Base-by-base conservation (phyloP, 2,888 invertebrate species). In the Plebejus argus region DNA sequence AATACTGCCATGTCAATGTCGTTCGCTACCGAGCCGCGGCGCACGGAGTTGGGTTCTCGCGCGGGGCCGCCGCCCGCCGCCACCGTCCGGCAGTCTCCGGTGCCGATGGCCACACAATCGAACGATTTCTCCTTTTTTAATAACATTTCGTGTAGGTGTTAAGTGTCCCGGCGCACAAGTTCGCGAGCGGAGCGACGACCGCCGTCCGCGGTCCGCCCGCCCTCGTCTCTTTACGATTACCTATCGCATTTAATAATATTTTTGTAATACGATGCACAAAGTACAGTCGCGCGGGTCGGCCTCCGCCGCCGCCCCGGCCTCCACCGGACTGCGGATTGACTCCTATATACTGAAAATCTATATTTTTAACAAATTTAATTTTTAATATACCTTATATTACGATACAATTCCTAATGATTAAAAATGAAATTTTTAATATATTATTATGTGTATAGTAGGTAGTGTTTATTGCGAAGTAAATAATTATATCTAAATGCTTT, bases 361-460 rank as follows among this genome's bases (percentile, higher is more conserved):
- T 93, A 93, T 93, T 93, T 93, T 92, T 93, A 93, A 91, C 91
- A 89, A 90, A 90, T 90, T 91, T 92, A 89, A 91, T 87, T 89
- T 92, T 88, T 81, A 86, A 88, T 89, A 90, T 90, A 92, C 89
- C 89, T 91, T 91, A 90, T 90, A 71, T 66, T 66, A 66, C 90
- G 90, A 91, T 90, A 86, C 90, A 92, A 92, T 91, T 92, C 92
- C 92, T 92, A 92, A 93, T 88, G 87, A 90, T 90, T 89, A 89
- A 91, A 86, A 90, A 89, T 89, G 85, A 89, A 90, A 89, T 90
- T 91, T 92, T 92, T 90, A 90, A 92, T 90, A 91, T 90, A 77
- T 88, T 90, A 91, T 88, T 90, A 91, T 88, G 90, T 92, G 90
- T 93, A 92, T 89, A 88, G 90, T 90, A 90, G 91, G 90, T 90